Percentiles rank a stretch among this genome's conserved stretches.
phyloP scores from a whole-genome alignment of 2,888 invertebrate species.

The Horisme vitalbata region DNA sequence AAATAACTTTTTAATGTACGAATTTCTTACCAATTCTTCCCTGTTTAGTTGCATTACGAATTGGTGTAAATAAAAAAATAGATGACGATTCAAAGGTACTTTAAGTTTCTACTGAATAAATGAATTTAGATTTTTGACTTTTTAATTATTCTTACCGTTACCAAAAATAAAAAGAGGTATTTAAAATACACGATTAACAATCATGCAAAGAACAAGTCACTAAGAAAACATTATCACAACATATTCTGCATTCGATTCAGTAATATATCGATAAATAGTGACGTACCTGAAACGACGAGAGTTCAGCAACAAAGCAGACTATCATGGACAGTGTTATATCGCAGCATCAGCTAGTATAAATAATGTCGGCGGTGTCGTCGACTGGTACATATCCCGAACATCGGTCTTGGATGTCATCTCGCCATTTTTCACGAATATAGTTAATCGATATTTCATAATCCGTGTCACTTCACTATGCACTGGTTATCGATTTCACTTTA shows the following conservation, averaged over 20 bases:
- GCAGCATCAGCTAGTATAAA: slow-evolving; percentile 72
- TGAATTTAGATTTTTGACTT: no score
- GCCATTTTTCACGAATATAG: slow-evolving; percentile 39
- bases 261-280: slow-evolving; percentile 19
- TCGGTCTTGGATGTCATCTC: slow-evolving; percentile 54
- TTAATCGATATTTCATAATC: slow-evolving; percentile 49
- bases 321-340: slow-evolving; percentile 79
- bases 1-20: no score
- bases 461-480: slow-evolving; percentile 60
- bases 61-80: no score
- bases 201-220: slow-evolving; percentile 12
- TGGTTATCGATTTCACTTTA: slow-evolving; percentile 25
- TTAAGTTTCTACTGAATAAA: no score
- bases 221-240: no score
- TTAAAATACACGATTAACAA: no score
- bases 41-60: no score
- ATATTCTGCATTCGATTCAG: no score
- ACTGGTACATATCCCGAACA: slow-evolving; percentile 63
- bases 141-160: no score
- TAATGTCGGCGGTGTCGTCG: slow-evolving; percentile 75
- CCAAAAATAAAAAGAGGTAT: no score
- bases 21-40: no score
- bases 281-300: slow-evolving; percentile 80
- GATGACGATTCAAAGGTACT: no score
- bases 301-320: slow-evolving; percentile 81